Base-by-base conservation (phyloP, 1,140 invertebrate species). In the Drosophila chauvacae region DNA sequence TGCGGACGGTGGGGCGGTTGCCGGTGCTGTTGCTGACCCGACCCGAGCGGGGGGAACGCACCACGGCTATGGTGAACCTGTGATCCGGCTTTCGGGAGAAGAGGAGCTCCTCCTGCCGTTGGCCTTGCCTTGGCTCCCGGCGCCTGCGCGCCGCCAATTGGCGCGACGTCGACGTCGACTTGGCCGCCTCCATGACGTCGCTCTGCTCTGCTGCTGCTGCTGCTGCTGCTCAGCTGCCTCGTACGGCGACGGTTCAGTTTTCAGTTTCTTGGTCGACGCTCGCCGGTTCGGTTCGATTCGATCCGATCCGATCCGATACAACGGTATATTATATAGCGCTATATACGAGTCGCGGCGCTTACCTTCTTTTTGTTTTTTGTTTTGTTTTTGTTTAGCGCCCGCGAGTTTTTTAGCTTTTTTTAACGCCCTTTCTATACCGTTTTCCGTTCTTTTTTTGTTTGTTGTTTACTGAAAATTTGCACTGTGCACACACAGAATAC, bases 201-300 rank as follows among this genome's bases (percentile, higher is more conserved):
- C 56, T 60, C 53, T 16, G 70, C 37, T 47, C 35, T 47, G 65
- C 53, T 23, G 70, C 37, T 50, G 33, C 35, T 58, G 64, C 30
- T 33, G 33, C 30, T 33, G 30, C 53, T n/a, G 69, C 35, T 50
- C 35, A 42, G 65, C 47, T n/a, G 68, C 64, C 39, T 51, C 7
- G 64, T 30, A 42, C 50, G 63, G 11, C 53, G 42, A 48, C 70
- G 61, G 62, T 88, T 73, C 30, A 30, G 55, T 81, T 79, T 88
- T 88, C 69, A 88, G 84, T 88, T 88, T 84, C 69, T 90, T 90
- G 61, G 60, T 72, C 73, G 84, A 84, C 80, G 85, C 59, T 90
- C 85, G 84, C 85, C 84, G 84, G 84, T 78, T 75, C 77, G 70
- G 83, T 87, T 86, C 70, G 70, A 47, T 68, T 62, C 35, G 35